Conservation (phyloP, 2,113 vertebrate genomes). For the Daphoenositta chrysoptera region DNA sequence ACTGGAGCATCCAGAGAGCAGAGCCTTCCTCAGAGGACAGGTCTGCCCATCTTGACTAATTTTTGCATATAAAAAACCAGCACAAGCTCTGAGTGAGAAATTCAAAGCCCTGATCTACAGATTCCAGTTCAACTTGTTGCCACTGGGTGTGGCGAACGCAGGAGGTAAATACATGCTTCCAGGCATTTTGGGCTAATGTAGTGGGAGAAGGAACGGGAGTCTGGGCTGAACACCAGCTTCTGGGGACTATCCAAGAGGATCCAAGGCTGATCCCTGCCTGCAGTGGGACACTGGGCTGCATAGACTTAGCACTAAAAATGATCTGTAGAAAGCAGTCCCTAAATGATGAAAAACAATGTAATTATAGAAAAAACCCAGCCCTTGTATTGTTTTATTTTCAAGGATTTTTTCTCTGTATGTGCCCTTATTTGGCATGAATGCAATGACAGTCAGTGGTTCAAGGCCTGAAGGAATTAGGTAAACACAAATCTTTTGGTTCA, state of each 20-base stretch:
- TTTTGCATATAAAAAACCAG: not conserved
- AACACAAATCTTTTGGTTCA: not conserved
- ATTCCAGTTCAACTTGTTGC: not conserved
- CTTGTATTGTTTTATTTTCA: not conserved
- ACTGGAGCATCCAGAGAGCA: not conserved
- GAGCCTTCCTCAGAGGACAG: not conserved
- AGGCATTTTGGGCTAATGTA: not conserved
- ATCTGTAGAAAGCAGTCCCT: not conserved
- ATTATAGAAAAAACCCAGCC: not conserved
- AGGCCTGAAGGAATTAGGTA: not conserved
- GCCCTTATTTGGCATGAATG: not conserved
- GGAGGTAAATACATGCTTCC: not conserved
- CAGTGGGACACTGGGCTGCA: not conserved
- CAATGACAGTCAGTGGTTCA: not conserved
- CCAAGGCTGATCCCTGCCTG: not conserved
- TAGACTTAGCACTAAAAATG: rapidly evolving
- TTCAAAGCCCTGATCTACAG: not conserved
- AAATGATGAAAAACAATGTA: not conserved
- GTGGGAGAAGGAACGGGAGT: not conserved
- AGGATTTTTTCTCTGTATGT: too few species aligned
- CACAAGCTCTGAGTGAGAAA: not conserved
- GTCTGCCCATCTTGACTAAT: not conserved
- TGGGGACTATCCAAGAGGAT: not conserved
- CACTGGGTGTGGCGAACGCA: not conserved
- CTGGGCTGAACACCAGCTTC: not conserved